Evolutionary conservation across 2,888 invertebrate genomes (phyloP), one percentile per base, ranked within the genome.

Genomic region (Aplocera efformata): DNA sequence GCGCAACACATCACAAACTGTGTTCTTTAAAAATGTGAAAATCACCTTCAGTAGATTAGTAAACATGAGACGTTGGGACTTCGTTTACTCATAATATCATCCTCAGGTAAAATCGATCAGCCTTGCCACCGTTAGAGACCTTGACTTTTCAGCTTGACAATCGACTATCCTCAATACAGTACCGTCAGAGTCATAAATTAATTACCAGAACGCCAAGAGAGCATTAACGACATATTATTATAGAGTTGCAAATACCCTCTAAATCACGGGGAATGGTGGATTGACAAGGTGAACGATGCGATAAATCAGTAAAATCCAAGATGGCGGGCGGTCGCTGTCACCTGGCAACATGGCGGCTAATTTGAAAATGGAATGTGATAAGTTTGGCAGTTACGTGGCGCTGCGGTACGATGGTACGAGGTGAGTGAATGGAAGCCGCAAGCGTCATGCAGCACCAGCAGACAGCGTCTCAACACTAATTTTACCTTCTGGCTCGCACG

Each of bases 381-480:
- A 83, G 82, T 83, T 85, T 86, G 86, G 88, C 88, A 85, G 79
- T 82, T 74, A 70, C 72, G 69, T 67, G 13, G 72, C 64, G 67
- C 57, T 66, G 60, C 41, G 43, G 25, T 35, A 38, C 22, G 29
- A 52, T 72, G 71, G 69, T 71, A 77, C 77, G 76, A 50, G 75
- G 72, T 72, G 79, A 58, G 77, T 82, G 84, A 83, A 83, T 83
- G 82, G 82, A 72, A 65, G 61, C 67, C 63, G 56, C 60, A 68
- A 77, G 76, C 85, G 85, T 82, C 83, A 82, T 77, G 82, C 74
- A 79, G 69, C 62, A 66, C 71, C 71, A 75, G 80, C 79, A 85
- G 82, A 82, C 84, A 80, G 84, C 83, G 84, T 84, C 83, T 79
- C 82, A 74, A 72, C 81, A 86, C 88, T 86, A 86, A 88, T 81